Evolutionary conservation across 1,140 invertebrate genomes (phyloP).

Genomic region (Drosophila ogumai): DNA sequence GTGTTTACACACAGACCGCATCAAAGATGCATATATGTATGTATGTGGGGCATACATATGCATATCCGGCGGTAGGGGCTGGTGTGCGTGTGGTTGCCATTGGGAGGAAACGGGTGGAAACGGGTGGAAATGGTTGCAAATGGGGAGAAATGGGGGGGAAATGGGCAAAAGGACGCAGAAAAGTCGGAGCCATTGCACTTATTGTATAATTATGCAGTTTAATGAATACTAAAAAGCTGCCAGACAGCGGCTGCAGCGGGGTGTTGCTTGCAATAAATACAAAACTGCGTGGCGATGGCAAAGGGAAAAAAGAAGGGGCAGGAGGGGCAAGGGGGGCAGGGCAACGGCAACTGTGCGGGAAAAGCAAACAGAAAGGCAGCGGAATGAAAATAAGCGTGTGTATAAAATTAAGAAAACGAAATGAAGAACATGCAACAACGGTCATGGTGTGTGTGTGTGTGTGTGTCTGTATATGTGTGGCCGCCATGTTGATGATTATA

Average conservation of each 20-base stretch:
- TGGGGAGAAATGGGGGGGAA: too few species aligned
- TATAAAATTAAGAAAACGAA: constrained; percentile 80
- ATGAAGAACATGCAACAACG: constrained; percentile 49
- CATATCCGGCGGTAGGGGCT: neutral
- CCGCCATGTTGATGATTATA: constrained; percentile 75
- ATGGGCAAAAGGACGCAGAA: constrained; percentile 17
- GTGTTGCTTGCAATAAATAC: constrained; percentile 66
- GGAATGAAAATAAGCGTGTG: constrained; percentile 73
- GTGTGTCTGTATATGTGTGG: constrained; percentile 28
- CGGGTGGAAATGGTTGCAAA: too few species aligned
- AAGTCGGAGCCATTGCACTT: constrained; percentile 74
- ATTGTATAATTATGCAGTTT: constrained; percentile 83
- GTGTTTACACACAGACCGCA: constrained; percentile 21
- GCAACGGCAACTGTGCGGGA: neutral
- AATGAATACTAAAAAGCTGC: constrained; percentile 80
- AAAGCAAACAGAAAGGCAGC: constrained; percentile 52
- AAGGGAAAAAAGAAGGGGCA: constrained; percentile 21
- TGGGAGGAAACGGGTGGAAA: neutral
- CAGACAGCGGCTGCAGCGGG: constrained; percentile 11
- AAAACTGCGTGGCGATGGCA: constrained; percentile 28
- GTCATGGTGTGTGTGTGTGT: constrained; percentile 24
- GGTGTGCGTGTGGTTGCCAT: constrained; percentile 8
- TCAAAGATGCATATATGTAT: constrained; percentile 17
- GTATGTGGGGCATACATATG: constrained; percentile 23
- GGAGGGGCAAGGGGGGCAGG: too few species aligned